Conservation (phyloP, 2,888 invertebrate species). For the Ichneumoninae sp. region DNA sequence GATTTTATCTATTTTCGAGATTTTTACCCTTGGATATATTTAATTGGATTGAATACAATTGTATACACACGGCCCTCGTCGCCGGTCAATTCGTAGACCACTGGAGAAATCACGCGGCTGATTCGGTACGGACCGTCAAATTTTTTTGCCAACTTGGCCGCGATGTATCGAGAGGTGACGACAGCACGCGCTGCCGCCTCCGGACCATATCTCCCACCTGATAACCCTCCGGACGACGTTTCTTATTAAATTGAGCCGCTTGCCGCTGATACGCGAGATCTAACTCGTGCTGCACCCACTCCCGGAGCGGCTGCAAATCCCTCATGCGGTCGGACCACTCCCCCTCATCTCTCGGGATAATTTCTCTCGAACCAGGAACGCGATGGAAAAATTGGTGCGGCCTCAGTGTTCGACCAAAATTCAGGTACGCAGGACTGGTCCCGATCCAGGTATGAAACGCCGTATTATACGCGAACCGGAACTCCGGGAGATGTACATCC, state of each 20-base stretch:
- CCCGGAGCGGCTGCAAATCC: not conserved
- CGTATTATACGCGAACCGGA: slow-evolving; percentile 66
- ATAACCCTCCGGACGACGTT: not conserved
- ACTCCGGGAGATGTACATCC: slow-evolving; percentile 61
- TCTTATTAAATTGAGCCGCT: not conserved
- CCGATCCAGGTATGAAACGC: slow-evolving; percentile 56
- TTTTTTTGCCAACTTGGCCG: too few species aligned
- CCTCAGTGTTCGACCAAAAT: slow-evolving; percentile 41
- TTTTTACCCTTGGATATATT: too few species aligned
- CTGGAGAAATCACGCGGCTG: too few species aligned
- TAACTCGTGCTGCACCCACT: not conserved
- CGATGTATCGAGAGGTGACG: too few species aligned
- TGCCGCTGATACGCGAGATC: not conserved
- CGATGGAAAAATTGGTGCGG: not conserved
- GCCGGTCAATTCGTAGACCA: too few species aligned
- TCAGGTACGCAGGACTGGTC: slow-evolving; percentile 59
- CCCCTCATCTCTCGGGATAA: not conserved
- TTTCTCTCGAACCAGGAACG: not conserved
- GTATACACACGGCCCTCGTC: too few species aligned
- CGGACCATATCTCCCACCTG: not conserved
- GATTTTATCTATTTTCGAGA: too few species aligned
- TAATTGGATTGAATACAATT: too few species aligned
- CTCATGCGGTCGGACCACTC: slow-evolving; percentile 1
- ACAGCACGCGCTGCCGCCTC: not conserved
- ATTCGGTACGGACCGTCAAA: too few species aligned